A percentile compares a stretch with the other conserved stretches of the same genome.
These are phyloP conservation scores for Antigone vipio DNA, from an alignment of 2,113 vertebrate genomes.

Conservation along the genomic window DNA sequence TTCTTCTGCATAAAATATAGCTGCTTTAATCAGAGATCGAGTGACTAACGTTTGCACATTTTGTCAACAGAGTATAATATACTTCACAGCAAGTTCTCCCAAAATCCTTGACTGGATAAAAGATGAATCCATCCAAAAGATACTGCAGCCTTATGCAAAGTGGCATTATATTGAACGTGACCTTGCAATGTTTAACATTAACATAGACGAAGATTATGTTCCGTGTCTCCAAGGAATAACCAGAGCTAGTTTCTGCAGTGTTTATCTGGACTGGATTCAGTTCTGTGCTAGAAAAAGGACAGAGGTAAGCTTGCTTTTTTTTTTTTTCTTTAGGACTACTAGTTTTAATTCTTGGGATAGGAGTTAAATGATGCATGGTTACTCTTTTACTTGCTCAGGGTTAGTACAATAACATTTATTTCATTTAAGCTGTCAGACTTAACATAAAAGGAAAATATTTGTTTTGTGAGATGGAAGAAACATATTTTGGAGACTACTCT, in stretches of 20 bases:
- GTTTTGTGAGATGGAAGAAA: not conserved
- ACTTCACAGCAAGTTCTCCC: constrained; percentile 90
- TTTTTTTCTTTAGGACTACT: not conserved
- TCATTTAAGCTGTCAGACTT: not conserved
- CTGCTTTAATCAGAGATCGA: not conserved
- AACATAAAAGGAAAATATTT: not conserved
- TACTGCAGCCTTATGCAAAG: constrained; percentile 90
- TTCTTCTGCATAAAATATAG: not conserved
- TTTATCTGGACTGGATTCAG: constrained; percentile 97
- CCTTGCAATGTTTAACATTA: constrained; percentile 90
- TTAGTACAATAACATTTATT: not conserved
- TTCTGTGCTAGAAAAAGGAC: constrained; percentile 85
- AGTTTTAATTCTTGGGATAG: not conserved
- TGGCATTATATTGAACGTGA: constrained; percentile 98
- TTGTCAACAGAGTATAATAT: constrained; percentile 89
- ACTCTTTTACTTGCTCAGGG: not conserved
- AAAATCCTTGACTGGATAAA: constrained; percentile 90
- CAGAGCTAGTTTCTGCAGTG: constrained; percentile 93
- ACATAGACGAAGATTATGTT: constrained; percentile 96
- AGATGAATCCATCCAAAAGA: constrained; percentile 82
- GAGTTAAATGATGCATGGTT: not conserved
- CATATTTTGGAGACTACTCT: not conserved
- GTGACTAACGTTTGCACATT: not conserved
- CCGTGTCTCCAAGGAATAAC: constrained; percentile 96
- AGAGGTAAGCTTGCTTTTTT: constrained; percentile 72